A percentile compares a stretch with the other conserved stretches of the same genome.
Conservation (phyloP, 2,888 invertebrate species). For the Dorcus hopei region DNA sequence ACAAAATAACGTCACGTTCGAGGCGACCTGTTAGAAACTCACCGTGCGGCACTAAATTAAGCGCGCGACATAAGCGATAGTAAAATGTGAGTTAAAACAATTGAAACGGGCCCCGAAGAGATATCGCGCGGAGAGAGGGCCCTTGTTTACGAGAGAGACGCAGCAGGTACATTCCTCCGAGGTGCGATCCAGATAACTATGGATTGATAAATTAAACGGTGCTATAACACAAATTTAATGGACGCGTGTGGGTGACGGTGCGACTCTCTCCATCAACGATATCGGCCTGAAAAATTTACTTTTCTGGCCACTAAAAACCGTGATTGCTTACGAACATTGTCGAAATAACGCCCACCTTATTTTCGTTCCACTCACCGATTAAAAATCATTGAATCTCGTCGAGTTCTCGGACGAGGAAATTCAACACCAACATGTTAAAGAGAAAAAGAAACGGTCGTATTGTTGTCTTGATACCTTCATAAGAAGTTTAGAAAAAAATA, state of each 20-base stretch:
- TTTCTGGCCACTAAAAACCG: background rate
- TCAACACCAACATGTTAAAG: too few species aligned
- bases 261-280: background rate
- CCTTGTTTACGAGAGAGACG: constrained; percentile 29
- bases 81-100: constrained; percentile 25
- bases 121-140: constrained; percentile 23
- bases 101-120: constrained; percentile 22
- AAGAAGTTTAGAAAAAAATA: too few species aligned
- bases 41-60: constrained; percentile 20
- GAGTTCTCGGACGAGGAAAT: too few species aligned
- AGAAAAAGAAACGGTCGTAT: too few species aligned
- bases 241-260: constrained; percentile 27
- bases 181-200: constrained; percentile 26
- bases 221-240: constrained; percentile 34
- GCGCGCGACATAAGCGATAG: constrained; percentile 22
- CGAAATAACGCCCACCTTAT: constrained; percentile 9
- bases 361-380: background rate
- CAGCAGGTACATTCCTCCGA: constrained; percentile 18
- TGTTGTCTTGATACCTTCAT: too few species aligned
- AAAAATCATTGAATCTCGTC: too few species aligned
- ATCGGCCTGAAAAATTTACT: background rate
- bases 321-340: constrained; percentile 7
- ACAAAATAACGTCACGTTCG: background rate
- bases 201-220: constrained; percentile 34
- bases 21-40: background rate